Conservation (phyloP, 2,797 vertebrate species). For the Craterocephalus amniculus region DNA sequence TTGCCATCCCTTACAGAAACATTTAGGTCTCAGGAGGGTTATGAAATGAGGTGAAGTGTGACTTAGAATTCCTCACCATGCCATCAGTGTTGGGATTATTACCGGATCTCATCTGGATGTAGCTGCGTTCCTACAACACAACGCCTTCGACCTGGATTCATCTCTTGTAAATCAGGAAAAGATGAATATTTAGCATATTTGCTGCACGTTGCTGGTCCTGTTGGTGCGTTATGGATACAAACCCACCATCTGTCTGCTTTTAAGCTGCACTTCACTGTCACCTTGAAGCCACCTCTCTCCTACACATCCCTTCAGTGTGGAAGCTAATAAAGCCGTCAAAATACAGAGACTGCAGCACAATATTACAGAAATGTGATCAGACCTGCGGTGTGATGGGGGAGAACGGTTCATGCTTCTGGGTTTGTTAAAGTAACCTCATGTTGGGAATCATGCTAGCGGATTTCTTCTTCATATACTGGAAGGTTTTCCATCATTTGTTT, state of each 20-base stretch:
- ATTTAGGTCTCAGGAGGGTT: conserved; percentile 5
- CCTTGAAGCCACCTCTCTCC: conserved; percentile 60
- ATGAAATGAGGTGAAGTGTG: conserved; percentile 20
- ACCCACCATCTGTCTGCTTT: conserved; percentile 58
- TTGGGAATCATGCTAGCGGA: too few relatives aligned
- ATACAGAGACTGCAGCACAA: conserved; percentile 4
- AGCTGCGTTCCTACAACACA: too few relatives aligned
- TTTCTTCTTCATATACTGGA: too few relatives aligned
- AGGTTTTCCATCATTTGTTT: too few relatives aligned
- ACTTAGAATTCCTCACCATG: conserved; percentile 9
- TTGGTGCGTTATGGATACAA: conserved; percentile 37
- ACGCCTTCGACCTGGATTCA: conserved; percentile 4
- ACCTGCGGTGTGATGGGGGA: not conserved
- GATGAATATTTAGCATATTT: conserved; percentile 25
- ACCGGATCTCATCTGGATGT: too few relatives aligned
- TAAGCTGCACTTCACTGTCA: conserved; percentile 43
- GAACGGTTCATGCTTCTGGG: not conserved
- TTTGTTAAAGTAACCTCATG: too few relatives aligned
- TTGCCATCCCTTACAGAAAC: too few relatives aligned
- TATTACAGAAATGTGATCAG: conserved; percentile 4
- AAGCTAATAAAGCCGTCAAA: conserved; percentile 26
- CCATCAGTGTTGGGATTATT: too few relatives aligned
- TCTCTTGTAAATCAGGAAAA: conserved; percentile 19
- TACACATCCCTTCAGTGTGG: conserved; percentile 27
- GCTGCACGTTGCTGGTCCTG: conserved; percentile 16